Evolutionary conservation across 2,797 vertebrate genomes (phyloP).

Genomic region (Scomberomorus guttatus): DNA sequence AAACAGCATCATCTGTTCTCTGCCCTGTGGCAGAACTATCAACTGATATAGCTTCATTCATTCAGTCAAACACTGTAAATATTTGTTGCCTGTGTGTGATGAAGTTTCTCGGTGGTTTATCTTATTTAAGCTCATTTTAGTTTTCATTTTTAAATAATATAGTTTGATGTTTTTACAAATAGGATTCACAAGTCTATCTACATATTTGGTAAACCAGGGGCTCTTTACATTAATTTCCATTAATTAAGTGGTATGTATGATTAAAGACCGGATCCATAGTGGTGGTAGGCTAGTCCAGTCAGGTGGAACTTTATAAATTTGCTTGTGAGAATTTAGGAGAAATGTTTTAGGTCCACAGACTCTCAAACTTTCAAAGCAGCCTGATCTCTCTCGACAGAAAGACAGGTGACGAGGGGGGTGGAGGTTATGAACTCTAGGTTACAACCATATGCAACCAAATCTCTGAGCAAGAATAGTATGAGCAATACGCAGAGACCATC

Average conservation of each 20-base stretch:
- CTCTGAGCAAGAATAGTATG: slow-evolving; percentile 67
- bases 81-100: background rate
- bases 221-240: no score
- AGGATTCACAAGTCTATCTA: background rate
- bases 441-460: slow-evolving; percentile 70
- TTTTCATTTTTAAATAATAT: background rate
- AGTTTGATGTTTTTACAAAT: background rate
- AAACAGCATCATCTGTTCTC: slow-evolving; percentile 23
- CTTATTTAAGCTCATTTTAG: background rate
- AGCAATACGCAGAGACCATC: slow-evolving; percentile 44
- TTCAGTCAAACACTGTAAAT: background rate
- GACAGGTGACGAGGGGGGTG: slow-evolving; percentile 67
- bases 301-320: background rate
- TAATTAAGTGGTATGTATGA: background rate
- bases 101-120: background rate
- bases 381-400: slow-evolving; percentile 29
- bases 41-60: slow-evolving; percentile 19
- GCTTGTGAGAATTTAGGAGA: background rate
- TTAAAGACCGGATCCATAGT: background rate
- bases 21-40: background rate
- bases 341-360: background rate
- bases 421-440: slow-evolving; percentile 62
- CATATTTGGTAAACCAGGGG: background rate
- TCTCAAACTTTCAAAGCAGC: background rate
- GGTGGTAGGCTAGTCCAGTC: background rate